Percentiles rank a stretch among this genome's conserved stretches.
These are phyloP conservation scores for Trididemnum clinides DNA, from an alignment of 23 tunicate genomes.

Conservation along the genomic window DNA sequence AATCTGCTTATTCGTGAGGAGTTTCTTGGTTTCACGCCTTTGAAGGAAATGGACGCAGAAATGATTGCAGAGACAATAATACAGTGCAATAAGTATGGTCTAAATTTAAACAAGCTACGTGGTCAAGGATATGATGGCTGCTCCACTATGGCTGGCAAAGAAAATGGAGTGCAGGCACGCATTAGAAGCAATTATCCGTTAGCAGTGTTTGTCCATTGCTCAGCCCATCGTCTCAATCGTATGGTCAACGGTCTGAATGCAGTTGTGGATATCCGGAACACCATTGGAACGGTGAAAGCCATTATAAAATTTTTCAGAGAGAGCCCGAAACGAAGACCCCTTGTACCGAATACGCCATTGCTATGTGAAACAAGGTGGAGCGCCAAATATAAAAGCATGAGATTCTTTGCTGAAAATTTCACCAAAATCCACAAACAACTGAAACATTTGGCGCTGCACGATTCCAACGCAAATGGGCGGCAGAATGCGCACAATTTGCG, in stretches of 20 bases:
- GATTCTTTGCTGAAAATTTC: neutral
- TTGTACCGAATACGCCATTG: neutral
- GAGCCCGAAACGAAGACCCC: neutral
- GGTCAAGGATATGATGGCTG: neutral
- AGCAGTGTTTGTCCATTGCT: neutral
- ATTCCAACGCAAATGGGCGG: neutral
- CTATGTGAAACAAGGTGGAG: neutral
- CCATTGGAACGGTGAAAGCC: neutral
- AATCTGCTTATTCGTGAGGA: neutral
- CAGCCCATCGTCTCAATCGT: neutral
- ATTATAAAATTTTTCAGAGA: neutral
- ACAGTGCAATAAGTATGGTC: neutral
- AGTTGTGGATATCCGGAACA: neutral
- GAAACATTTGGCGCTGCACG: neutral
- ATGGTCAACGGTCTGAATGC: neutral
- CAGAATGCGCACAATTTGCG: neutral
- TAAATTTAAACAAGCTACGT: neutral
- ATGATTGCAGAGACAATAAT: neutral
- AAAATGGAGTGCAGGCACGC: neutral
- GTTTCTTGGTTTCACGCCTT: neutral
- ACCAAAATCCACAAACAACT: neutral
- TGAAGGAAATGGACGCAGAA: neutral
- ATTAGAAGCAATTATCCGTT: neutral
- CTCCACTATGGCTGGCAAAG: no score
- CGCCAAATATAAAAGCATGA: neutral